Conservation (phyloP, 1,140 invertebrate genomes). For the Triops cancriformis region DNA sequence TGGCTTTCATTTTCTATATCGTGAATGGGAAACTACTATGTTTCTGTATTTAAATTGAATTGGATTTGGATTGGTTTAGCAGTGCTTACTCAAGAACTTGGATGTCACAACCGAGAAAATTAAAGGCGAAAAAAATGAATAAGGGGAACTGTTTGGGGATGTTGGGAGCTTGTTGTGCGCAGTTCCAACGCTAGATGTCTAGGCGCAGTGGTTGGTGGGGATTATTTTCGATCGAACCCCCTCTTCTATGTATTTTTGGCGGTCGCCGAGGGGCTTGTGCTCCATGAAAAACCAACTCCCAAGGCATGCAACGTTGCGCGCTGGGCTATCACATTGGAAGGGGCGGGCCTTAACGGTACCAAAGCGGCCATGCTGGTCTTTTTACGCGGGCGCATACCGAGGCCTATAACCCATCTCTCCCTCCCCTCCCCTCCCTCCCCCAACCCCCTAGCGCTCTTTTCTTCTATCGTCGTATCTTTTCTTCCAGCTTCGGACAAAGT, state of each 20-base stretch:
- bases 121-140: neutral
- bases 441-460: no score
- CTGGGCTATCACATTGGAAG: neutral
- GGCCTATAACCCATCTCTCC: neutral
- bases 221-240: neutral
- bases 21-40: no score
- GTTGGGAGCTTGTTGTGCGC: neutral
- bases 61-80: no score
- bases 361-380: slow-evolving; percentile 11
- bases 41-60: no score
- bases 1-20: no score
- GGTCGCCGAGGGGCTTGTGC: neutral
- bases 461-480: neutral
- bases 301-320: neutral
- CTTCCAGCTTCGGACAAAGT: neutral
- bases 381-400: slow-evolving; percentile 7
- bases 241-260: neutral
- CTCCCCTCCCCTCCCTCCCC: neutral
- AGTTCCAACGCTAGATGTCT: neutral
- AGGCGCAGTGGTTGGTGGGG: neutral
- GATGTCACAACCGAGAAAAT: no score
- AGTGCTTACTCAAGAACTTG: no score
- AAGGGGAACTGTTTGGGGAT: neutral
- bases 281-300: neutral
- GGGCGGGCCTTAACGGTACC: neutral